A percentile compares a stretch with the other conserved stretches of the same genome.
Conservation (phyloP, 2,888 invertebrate genomes). For the Exephanes ischioxanthus region DNA sequence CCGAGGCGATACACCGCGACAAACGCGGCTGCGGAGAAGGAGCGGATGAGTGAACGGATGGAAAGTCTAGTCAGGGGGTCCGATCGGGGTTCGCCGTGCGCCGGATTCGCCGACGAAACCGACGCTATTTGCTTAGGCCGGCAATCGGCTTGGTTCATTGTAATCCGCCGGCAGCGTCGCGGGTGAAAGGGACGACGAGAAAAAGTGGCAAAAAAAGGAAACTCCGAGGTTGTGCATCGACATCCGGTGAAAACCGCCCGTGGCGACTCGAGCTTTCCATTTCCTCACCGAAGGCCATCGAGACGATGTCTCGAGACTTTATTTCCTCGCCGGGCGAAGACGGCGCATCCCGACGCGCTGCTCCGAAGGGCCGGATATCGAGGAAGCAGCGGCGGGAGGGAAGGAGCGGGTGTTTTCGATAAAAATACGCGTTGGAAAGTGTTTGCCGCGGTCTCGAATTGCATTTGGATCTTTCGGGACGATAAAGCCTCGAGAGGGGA, state of each 20-base stretch:
- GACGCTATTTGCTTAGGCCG: slow-evolving; percentile 66
- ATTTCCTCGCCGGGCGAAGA: slow-evolving; percentile 34
- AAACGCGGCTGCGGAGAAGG: background rate
- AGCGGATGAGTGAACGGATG: slow-evolving; percentile 23
- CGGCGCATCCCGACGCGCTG: background rate
- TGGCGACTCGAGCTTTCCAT: slow-evolving; percentile 47
- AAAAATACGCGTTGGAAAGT: slow-evolving; percentile 1
- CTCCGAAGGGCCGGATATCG: slow-evolving; percentile 38
- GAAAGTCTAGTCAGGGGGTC: slow-evolving; percentile 26
- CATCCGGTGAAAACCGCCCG: slow-evolving; percentile 31
- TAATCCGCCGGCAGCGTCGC: slow-evolving; percentile 38
- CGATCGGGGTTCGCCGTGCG: slow-evolving; percentile 23
- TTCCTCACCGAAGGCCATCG: slow-evolving; percentile 38
- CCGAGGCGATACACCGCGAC: slow-evolving; percentile 38
- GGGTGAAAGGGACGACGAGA: background rate
- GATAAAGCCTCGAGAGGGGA: slow-evolving; percentile 6
- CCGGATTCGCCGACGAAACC: slow-evolving; percentile 8
- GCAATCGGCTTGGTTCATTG: slow-evolving; percentile 63
- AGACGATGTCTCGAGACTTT: slow-evolving; percentile 46
- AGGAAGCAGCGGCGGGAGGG: slow-evolving; percentile 3
- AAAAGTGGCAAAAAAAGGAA: slow-evolving; percentile 21
- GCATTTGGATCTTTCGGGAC: slow-evolving; percentile 17
- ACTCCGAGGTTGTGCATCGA: slow-evolving; percentile 24
- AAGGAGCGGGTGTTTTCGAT: background rate
- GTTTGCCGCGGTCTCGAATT: slow-evolving; percentile 15